Evolutionary conservation across 23 tunicate genomes (phyloP), one percentile per base, ranked within the genome.

Genomic region (Halocynthia roretzi): DNA sequence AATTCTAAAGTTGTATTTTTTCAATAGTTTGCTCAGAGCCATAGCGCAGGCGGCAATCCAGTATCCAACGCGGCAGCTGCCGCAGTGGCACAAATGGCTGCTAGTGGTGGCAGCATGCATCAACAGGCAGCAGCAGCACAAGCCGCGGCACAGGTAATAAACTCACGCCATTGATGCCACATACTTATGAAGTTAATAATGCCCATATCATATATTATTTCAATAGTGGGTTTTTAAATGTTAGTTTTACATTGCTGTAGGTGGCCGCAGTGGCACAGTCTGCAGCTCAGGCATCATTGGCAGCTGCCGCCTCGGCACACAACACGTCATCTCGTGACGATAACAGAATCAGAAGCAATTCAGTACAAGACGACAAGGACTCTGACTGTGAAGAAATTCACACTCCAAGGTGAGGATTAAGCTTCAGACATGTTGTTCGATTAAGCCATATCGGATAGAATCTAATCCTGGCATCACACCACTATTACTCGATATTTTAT

Each of bases 61-160:
- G 71, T 83, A 56, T 72, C 84, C 23, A 83, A 80, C 10, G 89
- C 70, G 9, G 70, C 93, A 10, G 87, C 81, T 9, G 93, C 80
- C 53, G 89, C 93, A 8, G 93, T 76, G 6, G 93, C 93, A 20
- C 93, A 87, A 68, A 21, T 87, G n/a, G 93, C 85, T 22, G 93
- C 93, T 8, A 85, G 80, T 20, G 86, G 93, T 9, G 85, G 82
- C 50, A 51, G 74, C 23, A 44, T 81, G 18, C 84, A 81, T 73
- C 71, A 62, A 15, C 78, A 78, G 21, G 68, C 79, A 2, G 85
- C 80, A 17, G 77, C 57, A 50, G 51, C 62, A 44, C 31, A 65
- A 31, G 44, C 44, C 44, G 44, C 44, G 44, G 44, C 44, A 5
- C 70, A 65, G 70, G 70, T 65, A 65, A 9, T 58, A n/a, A 1